Conservation (phyloP, 1,140 invertebrate genomes). For the Steinernema khuongi region DNA sequence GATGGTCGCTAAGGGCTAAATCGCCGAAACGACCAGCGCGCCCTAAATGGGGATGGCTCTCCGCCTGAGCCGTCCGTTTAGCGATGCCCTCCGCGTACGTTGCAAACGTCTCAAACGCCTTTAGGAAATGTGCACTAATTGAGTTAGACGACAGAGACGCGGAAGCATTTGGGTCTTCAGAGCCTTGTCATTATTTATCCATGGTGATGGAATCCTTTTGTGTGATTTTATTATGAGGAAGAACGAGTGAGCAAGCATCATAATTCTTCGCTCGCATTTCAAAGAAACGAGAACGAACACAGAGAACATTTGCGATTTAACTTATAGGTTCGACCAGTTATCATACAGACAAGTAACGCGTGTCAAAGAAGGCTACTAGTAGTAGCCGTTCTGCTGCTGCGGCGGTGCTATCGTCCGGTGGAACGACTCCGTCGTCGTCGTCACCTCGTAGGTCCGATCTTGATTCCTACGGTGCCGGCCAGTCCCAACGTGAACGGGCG, state of each 20-base stretch:
- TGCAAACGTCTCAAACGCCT: not conserved
- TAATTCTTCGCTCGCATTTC: not conserved
- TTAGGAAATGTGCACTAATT: not conserved
- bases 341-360: not conserved
- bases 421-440: conserved; percentile 57
- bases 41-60: not conserved
- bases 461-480: conserved; percentile 44
- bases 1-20: conserved; percentile 9
- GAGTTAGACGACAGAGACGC: not conserved
- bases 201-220: not conserved
- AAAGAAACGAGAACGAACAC: not conserved
- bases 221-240: not conserved
- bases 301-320: conserved; percentile 6
- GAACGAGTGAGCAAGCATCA: conserved; percentile 12
- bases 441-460: conserved; percentile 58
- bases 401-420: conserved; percentile 54
- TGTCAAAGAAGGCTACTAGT: not conserved
- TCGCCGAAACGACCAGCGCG: not conserved
- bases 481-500: conserved; percentile 24
- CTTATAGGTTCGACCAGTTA: not conserved
- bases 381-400: conserved; percentile 20
- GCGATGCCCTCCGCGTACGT: not conserved
- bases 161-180: conserved; percentile 3
- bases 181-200: not conserved
- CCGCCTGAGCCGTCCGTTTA: not conserved